phyloP scores from a whole-genome alignment of 2,797 vertebrate species.

The Microhierax caerulescens region DNA sequence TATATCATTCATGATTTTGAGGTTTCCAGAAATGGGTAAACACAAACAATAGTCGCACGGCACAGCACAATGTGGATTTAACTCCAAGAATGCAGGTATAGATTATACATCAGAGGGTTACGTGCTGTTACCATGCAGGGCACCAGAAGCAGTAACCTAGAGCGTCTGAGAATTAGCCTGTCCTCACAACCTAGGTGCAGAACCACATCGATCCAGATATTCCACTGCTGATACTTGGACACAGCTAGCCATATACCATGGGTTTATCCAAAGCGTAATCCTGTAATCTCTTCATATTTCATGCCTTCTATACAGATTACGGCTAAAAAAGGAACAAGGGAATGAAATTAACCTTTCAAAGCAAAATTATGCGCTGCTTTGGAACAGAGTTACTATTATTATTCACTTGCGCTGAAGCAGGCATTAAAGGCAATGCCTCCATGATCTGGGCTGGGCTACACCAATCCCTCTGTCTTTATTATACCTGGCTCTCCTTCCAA shows the following conservation, averaged over 20 bases:
- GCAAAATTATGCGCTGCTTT: neutral
- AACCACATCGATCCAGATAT: neutral
- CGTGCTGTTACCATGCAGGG: rapidly evolving
- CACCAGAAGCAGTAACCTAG: neutral
- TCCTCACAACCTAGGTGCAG: neutral
- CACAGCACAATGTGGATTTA: neutral
- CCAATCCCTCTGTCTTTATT: neutral
- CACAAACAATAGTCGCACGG: rapidly evolving
- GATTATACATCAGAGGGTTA: neutral
- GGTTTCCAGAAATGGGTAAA: neutral
- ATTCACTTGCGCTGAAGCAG: neutral
- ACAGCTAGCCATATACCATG: neutral
- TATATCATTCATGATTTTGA: neutral
- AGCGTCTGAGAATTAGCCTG: neutral
- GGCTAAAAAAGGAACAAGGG: neutral
- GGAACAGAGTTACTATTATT: neutral
- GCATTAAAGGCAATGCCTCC: neutral
- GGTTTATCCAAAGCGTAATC: neutral
- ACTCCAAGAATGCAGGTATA: neutral
- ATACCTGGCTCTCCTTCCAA: neutral
- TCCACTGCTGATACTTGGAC: neutral
- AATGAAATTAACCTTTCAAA: neutral
- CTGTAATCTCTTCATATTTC: neutral
- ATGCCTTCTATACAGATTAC: neutral
- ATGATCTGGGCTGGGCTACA: neutral